Evolutionary conservation across 2,113 vertebrate species (phyloP).

Genomic region (Oenanthe melanoleuca): DNA sequence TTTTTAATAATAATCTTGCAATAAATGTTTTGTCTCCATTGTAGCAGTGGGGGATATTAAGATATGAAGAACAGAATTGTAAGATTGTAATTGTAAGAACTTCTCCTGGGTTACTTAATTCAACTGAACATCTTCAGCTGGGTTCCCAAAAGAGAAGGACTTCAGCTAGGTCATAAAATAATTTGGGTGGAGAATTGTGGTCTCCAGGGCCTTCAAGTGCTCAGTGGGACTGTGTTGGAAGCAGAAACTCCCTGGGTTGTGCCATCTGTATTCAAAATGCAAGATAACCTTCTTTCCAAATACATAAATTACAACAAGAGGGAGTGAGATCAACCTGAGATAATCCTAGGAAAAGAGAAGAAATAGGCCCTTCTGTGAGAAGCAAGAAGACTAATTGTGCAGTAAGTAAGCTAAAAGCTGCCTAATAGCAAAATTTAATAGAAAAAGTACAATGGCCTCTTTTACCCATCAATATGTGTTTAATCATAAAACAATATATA

Average conservation of each 20-base stretch:
- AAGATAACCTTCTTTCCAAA: background rate
- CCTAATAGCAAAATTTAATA: conserved; percentile 26
- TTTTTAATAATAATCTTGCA: background rate
- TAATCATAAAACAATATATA: conserved; percentile 11
- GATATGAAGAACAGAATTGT: background rate
- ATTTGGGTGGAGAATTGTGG: background rate
- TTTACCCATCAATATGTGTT: background rate
- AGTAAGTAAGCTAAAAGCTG: background rate
- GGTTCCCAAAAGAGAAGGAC: background rate
- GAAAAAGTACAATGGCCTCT: background rate
- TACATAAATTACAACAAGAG: background rate
- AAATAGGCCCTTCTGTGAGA: background rate
- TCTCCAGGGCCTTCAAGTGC: background rate
- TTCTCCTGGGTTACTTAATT: background rate
- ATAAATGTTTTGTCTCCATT: background rate
- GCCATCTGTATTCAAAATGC: background rate
- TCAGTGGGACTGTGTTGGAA: background rate
- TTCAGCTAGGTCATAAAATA: background rate
- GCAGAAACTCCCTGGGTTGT: background rate
- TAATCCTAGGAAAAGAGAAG: background rate
- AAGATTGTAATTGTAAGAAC: background rate
- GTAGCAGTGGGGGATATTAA: background rate
- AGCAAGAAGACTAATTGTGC: conserved; percentile 2
- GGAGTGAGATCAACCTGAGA: background rate
- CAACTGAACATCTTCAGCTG: background rate